A percentile compares a stretch with the other conserved stretches of the same genome.
Conservation (phyloP, 2,113 vertebrate genomes). For the Nibea coibor region DNA sequence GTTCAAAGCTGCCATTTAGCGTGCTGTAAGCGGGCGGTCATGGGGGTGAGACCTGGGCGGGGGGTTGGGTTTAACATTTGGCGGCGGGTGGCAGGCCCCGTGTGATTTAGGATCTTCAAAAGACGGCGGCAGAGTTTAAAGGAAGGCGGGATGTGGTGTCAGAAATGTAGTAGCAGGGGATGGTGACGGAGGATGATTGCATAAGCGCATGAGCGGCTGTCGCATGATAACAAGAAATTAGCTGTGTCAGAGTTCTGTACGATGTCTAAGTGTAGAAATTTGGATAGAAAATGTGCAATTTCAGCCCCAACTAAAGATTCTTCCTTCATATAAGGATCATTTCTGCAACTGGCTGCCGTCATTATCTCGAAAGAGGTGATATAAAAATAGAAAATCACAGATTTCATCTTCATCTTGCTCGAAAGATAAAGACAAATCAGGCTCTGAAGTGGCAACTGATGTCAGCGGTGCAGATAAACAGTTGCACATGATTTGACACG, state of each 20-base stretch:
- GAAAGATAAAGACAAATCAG: conserved; percentile 1
- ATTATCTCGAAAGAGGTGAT: not conserved
- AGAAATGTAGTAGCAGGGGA: not conserved
- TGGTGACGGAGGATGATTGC: not conserved
- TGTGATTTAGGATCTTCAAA: conserved; percentile 48
- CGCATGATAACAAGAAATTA: too few species aligned
- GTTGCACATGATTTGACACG: not conserved
- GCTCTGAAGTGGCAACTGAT: not conserved
- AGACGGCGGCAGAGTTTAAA: not conserved
- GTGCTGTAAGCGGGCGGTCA: conserved; percentile 10
- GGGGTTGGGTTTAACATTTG: conserved; percentile 32
- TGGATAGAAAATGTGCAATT: not conserved
- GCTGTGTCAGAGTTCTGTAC: not conserved
- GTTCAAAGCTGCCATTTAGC: conserved; percentile 55
- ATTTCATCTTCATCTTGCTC: not conserved
- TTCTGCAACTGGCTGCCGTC: not conserved
- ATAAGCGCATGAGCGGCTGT: not conserved
- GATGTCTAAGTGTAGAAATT: not conserved
- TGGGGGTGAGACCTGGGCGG: not conserved
- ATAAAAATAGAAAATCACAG: not conserved
- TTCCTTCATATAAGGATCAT: too few species aligned
- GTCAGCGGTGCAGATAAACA: not conserved
- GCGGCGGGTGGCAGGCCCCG: not conserved
- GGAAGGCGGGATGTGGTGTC: not conserved
- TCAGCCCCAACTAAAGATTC: not conserved